Percentiles rank a stretch among this genome's conserved stretches.
Conservation (phyloP, 2,797 vertebrate genomes). For the Pseudochaenichthys georgianus region DNA sequence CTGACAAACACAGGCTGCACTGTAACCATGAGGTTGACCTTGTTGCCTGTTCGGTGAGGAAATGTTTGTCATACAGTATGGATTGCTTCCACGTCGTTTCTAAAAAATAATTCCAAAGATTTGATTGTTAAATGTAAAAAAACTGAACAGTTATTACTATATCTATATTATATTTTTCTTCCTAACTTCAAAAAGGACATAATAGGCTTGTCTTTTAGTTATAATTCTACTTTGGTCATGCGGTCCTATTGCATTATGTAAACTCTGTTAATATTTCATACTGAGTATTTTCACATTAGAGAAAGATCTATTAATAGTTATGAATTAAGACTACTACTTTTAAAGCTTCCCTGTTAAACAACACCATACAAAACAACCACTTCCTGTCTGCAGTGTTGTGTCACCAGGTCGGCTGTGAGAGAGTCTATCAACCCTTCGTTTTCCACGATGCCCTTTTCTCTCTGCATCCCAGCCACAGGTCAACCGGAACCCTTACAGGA, state of each 20-base stretch:
- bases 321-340: neutral
- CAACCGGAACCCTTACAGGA: slow-evolving; percentile 57
- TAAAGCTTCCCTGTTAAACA: neutral
- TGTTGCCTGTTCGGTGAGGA: slow-evolving; percentile 38
- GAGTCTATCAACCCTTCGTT: slow-evolving; percentile 20
- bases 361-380: neutral
- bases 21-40: slow-evolving; percentile 61
- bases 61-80: slow-evolving; percentile 21
- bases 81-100: slow-evolving; percentile 10
- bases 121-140: neutral
- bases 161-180: neutral
- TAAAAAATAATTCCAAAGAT: neutral
- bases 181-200: neutral
- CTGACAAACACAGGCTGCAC: slow-evolving; percentile 24
- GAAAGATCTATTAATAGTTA: neutral
- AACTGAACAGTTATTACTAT: neutral
- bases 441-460: neutral
- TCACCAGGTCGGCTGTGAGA: neutral
- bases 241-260: neutral
- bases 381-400: neutral
- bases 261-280: neutral
- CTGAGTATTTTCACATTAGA: neutral
- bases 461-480: slow-evolving; percentile 47
- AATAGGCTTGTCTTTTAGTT: neutral
- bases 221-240: neutral